phyloP scores from a whole-genome alignment of 2,113 vertebrate species.

The Barbus barbus region DNA sequence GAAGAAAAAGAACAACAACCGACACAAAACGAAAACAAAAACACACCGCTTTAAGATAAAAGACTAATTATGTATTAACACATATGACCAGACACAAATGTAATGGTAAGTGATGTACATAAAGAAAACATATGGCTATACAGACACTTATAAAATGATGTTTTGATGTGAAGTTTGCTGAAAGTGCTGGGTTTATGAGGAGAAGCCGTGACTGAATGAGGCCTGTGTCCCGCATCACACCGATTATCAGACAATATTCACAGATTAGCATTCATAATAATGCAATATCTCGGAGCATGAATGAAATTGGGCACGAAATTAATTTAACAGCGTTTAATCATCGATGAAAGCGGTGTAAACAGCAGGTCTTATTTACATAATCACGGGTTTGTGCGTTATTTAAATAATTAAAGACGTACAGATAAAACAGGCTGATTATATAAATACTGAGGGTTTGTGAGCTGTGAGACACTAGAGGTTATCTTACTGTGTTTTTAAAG shows the following conservation, averaged over 20 bases:
- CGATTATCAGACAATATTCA: conserved; percentile 6
- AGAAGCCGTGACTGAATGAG: conserved; percentile 21
- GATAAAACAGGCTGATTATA: conserved; percentile 54
- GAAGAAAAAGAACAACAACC: neutral
- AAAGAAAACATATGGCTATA: neutral
- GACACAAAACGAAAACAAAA: conserved; percentile 40
- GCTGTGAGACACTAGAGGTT: neutral
- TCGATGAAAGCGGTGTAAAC: neutral
- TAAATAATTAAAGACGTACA: conserved; percentile 55
- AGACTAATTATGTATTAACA: neutral
- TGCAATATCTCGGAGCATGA: neutral
- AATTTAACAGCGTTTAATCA: neutral
- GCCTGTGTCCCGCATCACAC: conserved; percentile 22
- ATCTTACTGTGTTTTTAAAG: neutral
- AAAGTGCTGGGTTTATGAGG: conserved; percentile 7
- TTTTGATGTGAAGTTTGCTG: conserved; percentile 23
- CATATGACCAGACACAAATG: too few species aligned
- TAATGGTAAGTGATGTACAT: neutral
- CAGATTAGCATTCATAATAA: conserved; percentile 23
- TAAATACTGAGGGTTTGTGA: neutral
- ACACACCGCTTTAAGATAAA: neutral
- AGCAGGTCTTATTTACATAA: conserved; percentile 22
- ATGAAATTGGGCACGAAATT: neutral
- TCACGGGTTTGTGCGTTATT: conserved; percentile 67
- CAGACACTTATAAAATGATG: neutral